Evolutionary conservation across 2,113 vertebrate species (phyloP).

Genomic region (Calypte anna): DNA sequence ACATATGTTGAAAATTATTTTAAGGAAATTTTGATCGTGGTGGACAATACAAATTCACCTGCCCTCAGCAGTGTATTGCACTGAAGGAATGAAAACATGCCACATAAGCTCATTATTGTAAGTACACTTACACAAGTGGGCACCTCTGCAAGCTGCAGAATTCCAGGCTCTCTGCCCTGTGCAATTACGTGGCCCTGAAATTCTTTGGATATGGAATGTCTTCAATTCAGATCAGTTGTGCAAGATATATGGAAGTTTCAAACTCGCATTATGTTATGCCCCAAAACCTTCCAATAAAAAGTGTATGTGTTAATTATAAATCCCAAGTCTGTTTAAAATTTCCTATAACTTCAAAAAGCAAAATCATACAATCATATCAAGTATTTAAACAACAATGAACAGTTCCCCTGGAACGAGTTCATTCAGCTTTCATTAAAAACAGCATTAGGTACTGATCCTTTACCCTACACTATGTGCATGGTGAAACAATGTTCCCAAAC

Average conservation of each 20-base stretch:
- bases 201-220: constrained; percentile 12
- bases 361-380: not conserved
- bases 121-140: not conserved
- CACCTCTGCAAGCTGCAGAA: not conserved
- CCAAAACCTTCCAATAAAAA: not conserved
- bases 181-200: not conserved
- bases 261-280: not conserved
- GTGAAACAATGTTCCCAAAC: not conserved
- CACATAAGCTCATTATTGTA: not conserved
- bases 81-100: not conserved
- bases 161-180: not conserved
- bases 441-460: not conserved
- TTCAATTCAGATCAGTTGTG: not conserved
- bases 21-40: not conserved
- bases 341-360: not conserved
- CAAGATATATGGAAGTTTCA: not conserved
- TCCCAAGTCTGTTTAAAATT: not conserved
- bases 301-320: not conserved
- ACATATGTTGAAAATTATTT: not conserved
- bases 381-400: constrained; percentile 3
- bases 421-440: not conserved
- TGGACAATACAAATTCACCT: not conserved
- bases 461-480: not conserved
- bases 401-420: not conserved
- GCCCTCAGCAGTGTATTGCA: not conserved